Evolutionary conservation across 2,113 vertebrate genomes (phyloP), one percentile per base, ranked within the genome.

Genomic region (Etia nguti): DNA sequence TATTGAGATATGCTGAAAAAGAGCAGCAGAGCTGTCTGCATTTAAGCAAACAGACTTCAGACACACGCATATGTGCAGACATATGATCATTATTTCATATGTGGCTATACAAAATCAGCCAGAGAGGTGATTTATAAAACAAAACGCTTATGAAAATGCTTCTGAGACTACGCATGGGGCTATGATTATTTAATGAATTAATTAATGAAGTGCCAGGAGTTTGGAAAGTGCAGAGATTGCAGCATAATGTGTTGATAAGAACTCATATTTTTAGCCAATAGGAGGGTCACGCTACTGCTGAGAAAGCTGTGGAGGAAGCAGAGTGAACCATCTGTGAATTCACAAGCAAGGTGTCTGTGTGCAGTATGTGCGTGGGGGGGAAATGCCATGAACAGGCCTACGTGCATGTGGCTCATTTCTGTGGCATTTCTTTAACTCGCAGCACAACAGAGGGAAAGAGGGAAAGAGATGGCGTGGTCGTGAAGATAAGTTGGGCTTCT

Each of bases 251-350:
- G 57, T 82, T 77, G 46, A 92, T 79, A 79, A 89, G 68, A 85
- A 83, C 29, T 90, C 46, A n/a, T 85, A 70, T 84, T 87, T 88
- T 55, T 73, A 82, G 85, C 80, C 85, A 88, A 88, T 83, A 48
- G 68, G 22, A 91, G 84, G 92, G 89, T 93, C 91, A 89, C 43
- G 50, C 83, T 89, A 86, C 68, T 34, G 34, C 73, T 34, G 90
- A 68, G 82, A 91, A 92, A 81, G 85, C 91, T 91, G 93, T 85
- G 89, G 91, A 91, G 91, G 81, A 90, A 89, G 92, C 89, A 59
- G 43, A 93, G 87, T 8, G 55, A 89, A 88, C 93, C 94, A 95
- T 95, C 95, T 96, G 95, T 81, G 91, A 55, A 85, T 85, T 89
- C 75, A 83, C n/a, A 3, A 73, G 82, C 54, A 80, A 90, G 87